Conservation (phyloP, 1,140 invertebrate genomes). For the Antheraea mylitta region DNA sequence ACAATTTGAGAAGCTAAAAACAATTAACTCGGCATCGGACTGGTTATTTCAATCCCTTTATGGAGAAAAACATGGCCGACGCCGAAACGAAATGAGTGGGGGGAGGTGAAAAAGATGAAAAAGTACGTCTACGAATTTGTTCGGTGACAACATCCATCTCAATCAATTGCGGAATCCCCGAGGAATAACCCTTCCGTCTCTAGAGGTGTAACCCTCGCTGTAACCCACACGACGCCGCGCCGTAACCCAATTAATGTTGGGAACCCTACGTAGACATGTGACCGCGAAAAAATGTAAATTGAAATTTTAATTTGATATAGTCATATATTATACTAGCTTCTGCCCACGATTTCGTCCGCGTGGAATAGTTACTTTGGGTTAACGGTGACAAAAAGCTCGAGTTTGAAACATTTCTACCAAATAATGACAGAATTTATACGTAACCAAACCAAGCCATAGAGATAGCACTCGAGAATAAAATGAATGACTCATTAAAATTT, state of each 20-base stretch:
- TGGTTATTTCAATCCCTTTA: conserved; percentile 33
- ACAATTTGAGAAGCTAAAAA: conserved; percentile 58
- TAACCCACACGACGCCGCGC: conserved; percentile 3
- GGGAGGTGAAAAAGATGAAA: conserved; percentile 28
- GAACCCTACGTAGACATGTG: conserved; percentile 24
- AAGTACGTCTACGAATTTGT: conserved; percentile 37
- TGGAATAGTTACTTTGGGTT: too few relatives aligned
- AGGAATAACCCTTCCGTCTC: conserved; percentile 60
- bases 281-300: conserved; percentile 61
- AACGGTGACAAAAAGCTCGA: too few relatives aligned
- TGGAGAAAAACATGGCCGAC: conserved; percentile 12
- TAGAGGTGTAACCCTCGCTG: conserved; percentile 39
- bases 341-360: too few relatives aligned
- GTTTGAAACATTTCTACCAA: too few relatives aligned
- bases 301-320: conserved; percentile 59
- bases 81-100: neutral
- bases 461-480: too few relatives aligned
- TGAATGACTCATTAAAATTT: too few relatives aligned
- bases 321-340: too few relatives aligned
- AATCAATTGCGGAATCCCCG: conserved; percentile 58
- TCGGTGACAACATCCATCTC: conserved; percentile 65
- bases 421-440: too few relatives aligned
- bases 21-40: conserved; percentile 35
- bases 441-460: too few relatives aligned
- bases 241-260: conserved; percentile 59